Evolutionary conservation across 2,888 invertebrate species (phyloP), one percentile per base, ranked within the genome.

Genomic region (Drosophila flavopinicola): DNA sequence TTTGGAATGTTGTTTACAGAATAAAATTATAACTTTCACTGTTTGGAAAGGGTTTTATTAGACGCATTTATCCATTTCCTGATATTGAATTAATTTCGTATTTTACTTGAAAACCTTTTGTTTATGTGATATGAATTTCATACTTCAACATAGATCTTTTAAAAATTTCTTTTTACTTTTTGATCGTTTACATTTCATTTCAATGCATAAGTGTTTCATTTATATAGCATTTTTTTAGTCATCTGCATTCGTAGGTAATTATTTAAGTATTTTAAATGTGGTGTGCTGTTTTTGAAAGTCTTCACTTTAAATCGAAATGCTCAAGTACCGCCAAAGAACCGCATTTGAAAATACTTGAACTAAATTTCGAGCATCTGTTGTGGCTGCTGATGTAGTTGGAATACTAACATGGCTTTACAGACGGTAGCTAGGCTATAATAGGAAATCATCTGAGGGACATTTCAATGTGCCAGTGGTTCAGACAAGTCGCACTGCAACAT

Each of bases 271-370:
- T n/a, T n/a, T n/a, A n/a, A n/a, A n/a, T n/a, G n/a, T n/a, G n/a
- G 1, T 25, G 17, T 20, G 30, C 6, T 7, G 32, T 9, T 33
- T 5, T 41, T 3, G 13, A 6, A 17, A 44, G 13, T 56, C 30
- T 17, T 53, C 6, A 37, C 30, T 41, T 24, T 11, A 9, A 42
- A 17, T 7, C 32, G 6, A 44, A 29, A 6, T 10, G n/a, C 17
- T 7, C 4, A 3, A 27, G 3, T 27, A 42, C 57, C 85, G 80
- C 37, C 30, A 2, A 20, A 6, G 25, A 65, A 63, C 66, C 71
- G 60, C 37, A 38, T 42, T 48, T 47, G 63, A 72, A 67, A 53
- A 65, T 58, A 64, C 60, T 44, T 11, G 63, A 83, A 82, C 86
- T 82, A 66, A 84, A 66, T 30, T 30, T 37, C 39, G 20, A 47